Percentiles rank a stretch among this genome's conserved stretches.
Evolutionary conservation across 2,797 vertebrate genomes (phyloP).

Genomic region (Chaetophractus vellerosus): DNA sequence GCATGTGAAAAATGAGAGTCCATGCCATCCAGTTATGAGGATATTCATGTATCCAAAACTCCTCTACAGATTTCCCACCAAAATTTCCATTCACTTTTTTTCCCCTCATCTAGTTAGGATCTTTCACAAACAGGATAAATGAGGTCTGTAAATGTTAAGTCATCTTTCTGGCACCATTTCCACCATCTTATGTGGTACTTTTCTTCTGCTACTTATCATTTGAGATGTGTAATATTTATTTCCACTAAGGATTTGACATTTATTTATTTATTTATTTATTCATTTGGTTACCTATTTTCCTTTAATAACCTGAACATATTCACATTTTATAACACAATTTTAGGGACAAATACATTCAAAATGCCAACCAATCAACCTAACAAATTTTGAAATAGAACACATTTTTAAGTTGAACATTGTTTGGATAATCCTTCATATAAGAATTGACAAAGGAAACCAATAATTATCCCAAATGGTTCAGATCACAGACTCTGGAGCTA

Average conservation of each 20-base stretch:
- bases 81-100: not conserved
- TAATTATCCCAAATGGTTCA: constrained; percentile 4
- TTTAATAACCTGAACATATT: constrained; percentile 12
- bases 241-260: not conserved
- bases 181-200: not conserved
- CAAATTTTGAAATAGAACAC: not conserved
- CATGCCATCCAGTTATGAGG: not conserved
- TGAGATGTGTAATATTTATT: constrained; percentile 23
- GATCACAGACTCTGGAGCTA: not conserved
- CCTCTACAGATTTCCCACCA: not conserved
- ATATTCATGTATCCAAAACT: not conserved
- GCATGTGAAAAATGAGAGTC: constrained; percentile 10
- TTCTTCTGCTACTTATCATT: constrained; percentile 2
- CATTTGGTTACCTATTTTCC: too few species aligned
- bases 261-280: not conserved
- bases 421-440: not conserved
- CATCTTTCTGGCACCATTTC: not conserved
- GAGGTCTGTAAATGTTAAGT: not conserved
- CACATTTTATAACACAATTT: constrained; percentile 6
- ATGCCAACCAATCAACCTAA: constrained; percentile 6
- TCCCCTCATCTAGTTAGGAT: not conserved
- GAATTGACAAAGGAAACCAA: constrained; percentile 29
- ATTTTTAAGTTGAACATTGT: constrained; percentile 26
- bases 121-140: not conserved
- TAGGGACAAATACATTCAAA: not conserved